Conservation (phyloP, 2,888 invertebrate genomes). For the Seladonia tumulorum region DNA sequence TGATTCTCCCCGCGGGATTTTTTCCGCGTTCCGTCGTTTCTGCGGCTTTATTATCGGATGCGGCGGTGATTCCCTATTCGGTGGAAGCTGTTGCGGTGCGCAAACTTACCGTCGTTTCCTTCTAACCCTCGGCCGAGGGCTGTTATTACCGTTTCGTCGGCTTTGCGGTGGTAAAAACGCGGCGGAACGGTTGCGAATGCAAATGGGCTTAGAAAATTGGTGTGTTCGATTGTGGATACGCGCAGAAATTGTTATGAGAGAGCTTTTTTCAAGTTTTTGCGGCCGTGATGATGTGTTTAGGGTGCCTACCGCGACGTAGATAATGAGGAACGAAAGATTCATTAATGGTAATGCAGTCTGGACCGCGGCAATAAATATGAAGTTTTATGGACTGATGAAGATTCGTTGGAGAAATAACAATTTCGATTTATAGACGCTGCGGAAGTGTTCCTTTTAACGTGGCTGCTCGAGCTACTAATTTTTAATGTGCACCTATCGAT, state of each 20-base stretch:
- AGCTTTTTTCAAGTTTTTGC: not conserved
- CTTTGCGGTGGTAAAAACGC: not conserved
- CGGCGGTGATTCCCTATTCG: constrained; percentile 58
- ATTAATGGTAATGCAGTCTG: not conserved
- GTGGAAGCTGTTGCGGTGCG: constrained; percentile 47
- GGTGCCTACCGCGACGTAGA: not conserved
- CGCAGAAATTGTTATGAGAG: not conserved
- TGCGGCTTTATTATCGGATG: constrained; percentile 60
- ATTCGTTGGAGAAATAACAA: not conserved
- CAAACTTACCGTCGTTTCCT: constrained; percentile 21
- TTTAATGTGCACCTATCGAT: not conserved
- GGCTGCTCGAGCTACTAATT: too few relatives aligned
- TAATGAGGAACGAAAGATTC: not conserved
- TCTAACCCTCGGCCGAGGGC: not conserved
- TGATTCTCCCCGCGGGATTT: constrained; percentile 28
- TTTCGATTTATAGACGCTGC: not conserved
- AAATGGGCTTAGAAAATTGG: not conserved
- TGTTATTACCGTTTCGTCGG: not conserved
- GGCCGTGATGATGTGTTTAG: not conserved
- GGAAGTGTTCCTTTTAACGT: not conserved
- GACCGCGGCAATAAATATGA: not conserved
- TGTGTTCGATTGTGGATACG: not conserved
- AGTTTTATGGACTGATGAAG: not conserved
- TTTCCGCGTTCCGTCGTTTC: constrained; percentile 36
- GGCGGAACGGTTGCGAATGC: not conserved